Percentiles rank a stretch among this genome's conserved stretches.
Evolutionary conservation across 2,797 vertebrate species (phyloP).

Genomic region (Sebastes nivosus): DNA sequence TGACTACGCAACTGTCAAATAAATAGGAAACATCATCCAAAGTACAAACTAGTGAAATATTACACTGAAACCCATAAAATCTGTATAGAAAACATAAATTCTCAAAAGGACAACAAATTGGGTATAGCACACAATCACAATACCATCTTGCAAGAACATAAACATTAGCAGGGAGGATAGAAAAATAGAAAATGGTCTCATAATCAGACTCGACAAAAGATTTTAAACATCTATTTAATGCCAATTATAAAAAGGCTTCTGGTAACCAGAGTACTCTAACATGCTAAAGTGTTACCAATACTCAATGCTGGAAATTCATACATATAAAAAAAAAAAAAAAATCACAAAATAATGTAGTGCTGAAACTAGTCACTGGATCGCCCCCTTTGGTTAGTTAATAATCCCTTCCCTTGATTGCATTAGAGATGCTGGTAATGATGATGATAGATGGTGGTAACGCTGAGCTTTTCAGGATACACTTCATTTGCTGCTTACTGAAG

Average conservation of each 20-base stretch:
- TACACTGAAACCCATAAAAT: not conserved
- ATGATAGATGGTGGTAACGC: conserved; percentile 17
- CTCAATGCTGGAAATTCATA: not conserved
- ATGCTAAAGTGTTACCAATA: not conserved
- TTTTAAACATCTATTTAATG: not conserved
- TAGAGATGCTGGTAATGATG: conserved; percentile 19
- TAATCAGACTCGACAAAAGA: not conserved
- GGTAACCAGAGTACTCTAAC: not conserved
- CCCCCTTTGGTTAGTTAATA: not conserved
- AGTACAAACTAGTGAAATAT: not conserved
- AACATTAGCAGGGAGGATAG: not conserved
- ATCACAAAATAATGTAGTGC: not conserved
- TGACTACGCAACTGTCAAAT: not conserved
- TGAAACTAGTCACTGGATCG: not conserved
- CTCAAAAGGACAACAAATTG: not conserved
- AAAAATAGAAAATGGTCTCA: not conserved
- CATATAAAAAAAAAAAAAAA: not conserved
- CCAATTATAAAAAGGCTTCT: not conserved
- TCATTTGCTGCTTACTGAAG: conserved; percentile 42
- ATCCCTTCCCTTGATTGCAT: not conserved
- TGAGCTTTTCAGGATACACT: conserved; percentile 24
- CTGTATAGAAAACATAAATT: not conserved
- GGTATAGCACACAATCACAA: not conserved
- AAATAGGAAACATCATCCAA: not conserved
- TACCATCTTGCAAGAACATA: not conserved